phyloP scores from a whole-genome alignment of 2,113 vertebrate genomes.

The Lophotis ruficrista region DNA sequence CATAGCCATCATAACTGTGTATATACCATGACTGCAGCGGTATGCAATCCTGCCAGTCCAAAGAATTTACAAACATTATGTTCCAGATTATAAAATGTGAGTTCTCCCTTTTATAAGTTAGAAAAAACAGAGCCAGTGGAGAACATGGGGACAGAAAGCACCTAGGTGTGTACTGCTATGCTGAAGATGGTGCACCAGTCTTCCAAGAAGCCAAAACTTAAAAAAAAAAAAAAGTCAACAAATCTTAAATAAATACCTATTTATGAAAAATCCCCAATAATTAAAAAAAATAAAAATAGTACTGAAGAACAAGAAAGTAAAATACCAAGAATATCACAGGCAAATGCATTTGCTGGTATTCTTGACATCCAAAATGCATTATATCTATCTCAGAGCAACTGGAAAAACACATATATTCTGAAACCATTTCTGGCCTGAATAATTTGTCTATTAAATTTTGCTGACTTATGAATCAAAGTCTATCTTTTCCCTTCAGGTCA shows the following conservation, averaged over 20 bases:
- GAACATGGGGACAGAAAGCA: background rate
- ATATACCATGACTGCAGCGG: background rate
- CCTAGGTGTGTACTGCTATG: background rate
- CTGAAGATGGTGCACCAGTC: background rate
- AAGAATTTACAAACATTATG: background rate
- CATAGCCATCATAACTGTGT: background rate
- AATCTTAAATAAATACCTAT: background rate
- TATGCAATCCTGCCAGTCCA: background rate
- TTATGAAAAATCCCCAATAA: background rate
- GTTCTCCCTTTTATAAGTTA: background rate
- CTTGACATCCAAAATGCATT: background rate
- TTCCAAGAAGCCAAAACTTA: background rate
- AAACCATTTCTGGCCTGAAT: background rate
- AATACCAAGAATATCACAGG: background rate
- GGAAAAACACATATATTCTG: background rate
- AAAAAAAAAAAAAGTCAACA: background rate
- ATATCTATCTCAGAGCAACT: background rate
- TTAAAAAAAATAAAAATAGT: background rate
- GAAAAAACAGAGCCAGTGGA: background rate
- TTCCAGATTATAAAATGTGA: background rate
- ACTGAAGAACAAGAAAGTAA: background rate
- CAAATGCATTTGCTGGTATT: background rate
- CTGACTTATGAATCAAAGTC: background rate
- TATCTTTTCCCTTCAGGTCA: background rate
- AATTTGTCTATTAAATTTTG: background rate